Conservation (phyloP, 1,140 invertebrate genomes). For the Cecropterus lyciades region DNA sequence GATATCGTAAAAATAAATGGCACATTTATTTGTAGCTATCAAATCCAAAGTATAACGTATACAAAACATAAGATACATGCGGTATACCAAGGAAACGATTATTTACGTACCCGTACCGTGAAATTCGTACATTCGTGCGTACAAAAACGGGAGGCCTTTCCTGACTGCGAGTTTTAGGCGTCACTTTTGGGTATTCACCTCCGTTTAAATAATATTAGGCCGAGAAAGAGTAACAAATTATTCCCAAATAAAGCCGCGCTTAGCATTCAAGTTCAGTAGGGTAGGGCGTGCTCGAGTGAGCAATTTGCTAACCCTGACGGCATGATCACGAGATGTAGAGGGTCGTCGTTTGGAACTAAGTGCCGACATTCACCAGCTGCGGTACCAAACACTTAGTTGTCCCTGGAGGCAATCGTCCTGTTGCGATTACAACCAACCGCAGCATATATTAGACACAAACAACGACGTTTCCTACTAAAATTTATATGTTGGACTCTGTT, state of each 20-base stretch:
- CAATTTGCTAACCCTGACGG: slow-evolving; percentile 41
- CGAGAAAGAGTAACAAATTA: slow-evolving; percentile 24
- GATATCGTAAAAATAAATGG: no score
- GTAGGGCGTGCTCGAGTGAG: slow-evolving; percentile 43
- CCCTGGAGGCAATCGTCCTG: slow-evolving; percentile 18
- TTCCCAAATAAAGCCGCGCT: slow-evolving; percentile 28
- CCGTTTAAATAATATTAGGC: slow-evolving; percentile 14
- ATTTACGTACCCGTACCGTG: neutral
- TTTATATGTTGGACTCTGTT: neutral
- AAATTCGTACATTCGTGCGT: neutral
- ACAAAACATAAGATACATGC: no score
- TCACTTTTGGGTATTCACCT: slow-evolving; percentile 10
- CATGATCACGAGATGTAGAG: slow-evolving; percentile 37
- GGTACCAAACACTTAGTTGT: slow-evolving; percentile 30
- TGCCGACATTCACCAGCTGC: slow-evolving; percentile 42
- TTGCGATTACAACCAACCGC: slow-evolving; percentile 12
- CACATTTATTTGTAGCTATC: no score
- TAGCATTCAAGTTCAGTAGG: slow-evolving; percentile 37
- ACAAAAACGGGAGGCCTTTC: neutral
- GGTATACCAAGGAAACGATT: neutral
- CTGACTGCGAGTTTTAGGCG: neutral
- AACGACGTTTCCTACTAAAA: neutral
- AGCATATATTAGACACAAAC: slow-evolving; percentile 9
- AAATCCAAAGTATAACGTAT: no score
- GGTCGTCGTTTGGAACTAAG: slow-evolving; percentile 40